These are phyloP conservation scores for Ifrita kowaldi DNA, from an alignment of 2,113 vertebrate species.

Conservation along the genomic window DNA sequence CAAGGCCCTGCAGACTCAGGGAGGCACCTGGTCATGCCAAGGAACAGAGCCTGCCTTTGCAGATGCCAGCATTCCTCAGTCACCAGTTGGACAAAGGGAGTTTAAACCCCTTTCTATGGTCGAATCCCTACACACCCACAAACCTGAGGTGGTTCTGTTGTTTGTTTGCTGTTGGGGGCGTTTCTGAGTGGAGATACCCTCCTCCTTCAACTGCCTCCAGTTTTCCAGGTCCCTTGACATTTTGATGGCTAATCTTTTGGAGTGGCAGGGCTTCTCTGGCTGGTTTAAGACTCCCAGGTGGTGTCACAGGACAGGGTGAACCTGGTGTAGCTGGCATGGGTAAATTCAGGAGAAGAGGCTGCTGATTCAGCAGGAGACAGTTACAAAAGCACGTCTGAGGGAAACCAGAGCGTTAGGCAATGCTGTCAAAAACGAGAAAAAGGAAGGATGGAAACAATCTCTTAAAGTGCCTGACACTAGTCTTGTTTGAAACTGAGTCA, in stretches of 20 bases:
- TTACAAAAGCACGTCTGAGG: background rate
- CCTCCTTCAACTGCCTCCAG: background rate
- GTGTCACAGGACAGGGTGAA: background rate
- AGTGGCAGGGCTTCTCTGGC: background rate
- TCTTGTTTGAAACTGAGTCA: background rate
- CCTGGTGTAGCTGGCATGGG: background rate
- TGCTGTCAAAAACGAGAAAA: constrained; percentile 3
- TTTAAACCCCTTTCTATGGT: background rate
- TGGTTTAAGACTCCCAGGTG: background rate
- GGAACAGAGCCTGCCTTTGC: background rate
- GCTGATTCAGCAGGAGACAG: background rate
- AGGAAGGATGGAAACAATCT: background rate
- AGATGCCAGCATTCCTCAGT: background rate
- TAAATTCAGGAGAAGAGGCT: background rate
- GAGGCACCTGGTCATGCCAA: background rate
- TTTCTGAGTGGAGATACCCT: background rate
- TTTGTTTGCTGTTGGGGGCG: rapidly evolving
- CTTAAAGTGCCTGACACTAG: background rate
- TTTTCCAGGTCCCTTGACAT: background rate
- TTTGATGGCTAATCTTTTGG: background rate
- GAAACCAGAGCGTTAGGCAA: background rate
- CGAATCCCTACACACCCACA: background rate
- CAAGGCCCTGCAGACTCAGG: background rate
- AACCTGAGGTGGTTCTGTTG: background rate
- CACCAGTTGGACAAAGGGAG: no score